Base-by-base conservation (phyloP, 2,113 vertebrate genomes). In the Oreotrochilus melanogaster region DNA sequence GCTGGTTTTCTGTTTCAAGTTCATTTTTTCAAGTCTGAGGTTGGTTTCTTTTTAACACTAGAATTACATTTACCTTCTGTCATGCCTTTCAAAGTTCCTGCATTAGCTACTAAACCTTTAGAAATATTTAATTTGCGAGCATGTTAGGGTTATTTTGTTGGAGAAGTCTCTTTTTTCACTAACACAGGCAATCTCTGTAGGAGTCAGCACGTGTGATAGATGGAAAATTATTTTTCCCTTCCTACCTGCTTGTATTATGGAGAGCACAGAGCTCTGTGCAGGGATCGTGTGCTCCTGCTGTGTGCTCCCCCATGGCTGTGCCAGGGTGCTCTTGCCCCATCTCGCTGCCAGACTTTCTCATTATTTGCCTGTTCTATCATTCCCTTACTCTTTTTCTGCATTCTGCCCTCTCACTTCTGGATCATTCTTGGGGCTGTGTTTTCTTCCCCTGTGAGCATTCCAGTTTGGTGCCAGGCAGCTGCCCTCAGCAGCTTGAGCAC, bases 161-260 rank as follows among this genome's bases (percentile, higher is more conserved):
- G 47, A 48, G 47, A 48, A 48, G 47, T 48, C 47, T 10, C 47
- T 27, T 70, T 47, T 50, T 60, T 47, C 4, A 14, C 25, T 24
- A 35, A 6, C 2, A 0, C 30, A 9, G 50, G 58, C 42, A 24
- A 11, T 48, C 3, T 0, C 25, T 51, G 35, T 35, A 47, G 64
- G 37, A 53, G 47, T 66, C 69, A 5, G 35, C 27, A 10, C 2
- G 14, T 7, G 28, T 21, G 54, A 23, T n/a, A 8, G 13, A 39
- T 54, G 17, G 13, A 25, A 39, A 33, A 69, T 11, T 11, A 6
- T 11, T 51, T n/a, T 82, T 47, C 2, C 3, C 37, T 53, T 19
- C 53, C 39, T 39, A 39, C 39, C 39, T 39, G 39, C 39, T 39
- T 39, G 39, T 39, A 39, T 39, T 39, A 11, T 39, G 39, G 39